Conservation (phyloP, 37 sponge, comb jelly and placozoan genomes). For the Spongilla lacustris region DNA sequence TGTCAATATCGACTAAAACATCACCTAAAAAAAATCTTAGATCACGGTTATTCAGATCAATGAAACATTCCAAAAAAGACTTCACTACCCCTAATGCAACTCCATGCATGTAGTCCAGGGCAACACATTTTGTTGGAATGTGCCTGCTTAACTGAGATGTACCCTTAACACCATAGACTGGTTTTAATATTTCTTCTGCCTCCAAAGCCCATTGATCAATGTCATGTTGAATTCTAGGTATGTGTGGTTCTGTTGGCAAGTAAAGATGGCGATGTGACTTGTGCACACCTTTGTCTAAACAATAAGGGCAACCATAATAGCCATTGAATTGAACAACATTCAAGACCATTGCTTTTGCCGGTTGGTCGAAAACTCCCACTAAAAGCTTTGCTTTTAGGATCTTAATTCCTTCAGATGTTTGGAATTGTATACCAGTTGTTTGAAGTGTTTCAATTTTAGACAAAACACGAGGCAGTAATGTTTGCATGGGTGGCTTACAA, state of each 20-base stretch:
- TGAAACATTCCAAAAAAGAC: not conserved
- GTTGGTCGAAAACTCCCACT: conserved; percentile 19
- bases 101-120: conserved; percentile 14
- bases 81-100: conserved; percentile 10
- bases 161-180: conserved; percentile 17
- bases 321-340: conserved; percentile 18
- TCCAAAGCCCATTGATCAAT: conserved; percentile 6
- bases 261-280: conserved; percentile 8
- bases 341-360: conserved; percentile 8
- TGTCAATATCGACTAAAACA: not conserved
- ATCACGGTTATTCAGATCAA: not conserved
- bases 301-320: conserved; percentile 10
- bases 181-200: not conserved
- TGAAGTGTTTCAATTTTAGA: conserved; percentile 1
- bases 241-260: not conserved
- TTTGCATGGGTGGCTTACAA: not conserved
- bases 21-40: not conserved
- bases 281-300: conserved; percentile 16
- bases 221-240: not conserved
- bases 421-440: not conserved
- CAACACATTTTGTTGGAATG: not conserved
- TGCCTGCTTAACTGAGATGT: not conserved
- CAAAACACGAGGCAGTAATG: conserved; percentile 1
- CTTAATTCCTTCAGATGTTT: not conserved
- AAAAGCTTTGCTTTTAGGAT: conserved; percentile 13